Conservation (phyloP, 2,888 invertebrate genomes). For the Heliconius cydno region DNA sequence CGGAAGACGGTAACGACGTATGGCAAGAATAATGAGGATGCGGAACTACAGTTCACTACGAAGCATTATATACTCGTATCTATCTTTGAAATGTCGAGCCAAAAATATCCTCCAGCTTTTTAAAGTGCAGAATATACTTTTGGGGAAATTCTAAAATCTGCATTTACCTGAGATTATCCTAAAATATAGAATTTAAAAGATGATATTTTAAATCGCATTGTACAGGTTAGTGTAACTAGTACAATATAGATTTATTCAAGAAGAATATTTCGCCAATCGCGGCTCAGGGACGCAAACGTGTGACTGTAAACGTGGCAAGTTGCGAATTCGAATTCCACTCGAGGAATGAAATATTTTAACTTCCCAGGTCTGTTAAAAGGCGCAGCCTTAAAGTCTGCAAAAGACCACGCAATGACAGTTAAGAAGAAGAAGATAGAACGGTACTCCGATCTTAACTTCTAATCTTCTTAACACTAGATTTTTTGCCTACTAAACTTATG, state of each 20-base stretch:
- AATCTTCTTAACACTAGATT: too few species aligned
- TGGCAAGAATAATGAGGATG: slow-evolving; percentile 40
- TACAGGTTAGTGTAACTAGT: not conserved
- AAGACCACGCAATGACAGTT: too few species aligned
- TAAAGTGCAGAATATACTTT: not conserved
- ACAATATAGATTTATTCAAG: not conserved
- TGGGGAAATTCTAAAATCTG: not conserved
- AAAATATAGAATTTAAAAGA: not conserved
- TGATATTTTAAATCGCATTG: not conserved
- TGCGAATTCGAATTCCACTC: too few species aligned
- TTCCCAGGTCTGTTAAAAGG: too few species aligned
- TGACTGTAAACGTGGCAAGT: not conserved
- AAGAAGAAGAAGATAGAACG: too few species aligned
- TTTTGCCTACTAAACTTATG: too few species aligned
- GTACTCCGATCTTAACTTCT: too few species aligned
- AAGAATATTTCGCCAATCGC: too few species aligned
- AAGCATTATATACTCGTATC: not conserved
- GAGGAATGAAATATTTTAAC: too few species aligned
- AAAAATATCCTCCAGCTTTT: not conserved
- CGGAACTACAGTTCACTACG: slow-evolving; percentile 27
- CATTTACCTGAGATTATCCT: not conserved
- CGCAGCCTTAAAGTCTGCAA: too few species aligned
- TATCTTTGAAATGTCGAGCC: slow-evolving; percentile 6
- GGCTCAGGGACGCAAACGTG: too few species aligned
- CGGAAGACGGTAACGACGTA: slow-evolving; percentile 40